phyloP scores from a whole-genome alignment of 2,888 invertebrate species.

The Theretra japonica region DNA sequence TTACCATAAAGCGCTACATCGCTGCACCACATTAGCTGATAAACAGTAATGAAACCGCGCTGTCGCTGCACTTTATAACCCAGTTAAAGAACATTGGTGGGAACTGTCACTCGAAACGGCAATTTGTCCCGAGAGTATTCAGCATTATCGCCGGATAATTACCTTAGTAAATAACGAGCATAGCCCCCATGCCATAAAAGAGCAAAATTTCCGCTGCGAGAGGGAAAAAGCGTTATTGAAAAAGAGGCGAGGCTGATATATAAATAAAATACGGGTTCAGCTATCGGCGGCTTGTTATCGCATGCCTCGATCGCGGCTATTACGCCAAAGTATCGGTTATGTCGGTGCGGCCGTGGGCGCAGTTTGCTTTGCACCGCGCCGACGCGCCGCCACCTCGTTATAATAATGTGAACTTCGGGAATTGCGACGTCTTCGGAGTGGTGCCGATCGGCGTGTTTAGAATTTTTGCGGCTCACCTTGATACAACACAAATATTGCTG shows the following conservation, averaged over 20 bases:
- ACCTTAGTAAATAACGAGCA: slow-evolving; percentile 78
- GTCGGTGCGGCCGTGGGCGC: slow-evolving; percentile 76
- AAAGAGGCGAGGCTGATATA: slow-evolving; percentile 81
- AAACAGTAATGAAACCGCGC: slow-evolving; percentile 24
- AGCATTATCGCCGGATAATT: slow-evolving; percentile 76
- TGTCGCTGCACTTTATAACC: slow-evolving; percentile 27
- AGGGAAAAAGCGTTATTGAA: slow-evolving; percentile 83
- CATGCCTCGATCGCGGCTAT: slow-evolving; percentile 81
- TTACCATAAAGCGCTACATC: slow-evolving; percentile 12
- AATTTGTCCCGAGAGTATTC: slow-evolving; percentile 76
- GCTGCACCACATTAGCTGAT: slow-evolving; percentile 7
- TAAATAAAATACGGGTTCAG: slow-evolving; percentile 85
- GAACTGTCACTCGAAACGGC: slow-evolving; percentile 64
- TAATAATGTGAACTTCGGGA: slow-evolving; percentile 84
- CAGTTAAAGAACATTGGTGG: slow-evolving; percentile 47
- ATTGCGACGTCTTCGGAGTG: slow-evolving; percentile 77
- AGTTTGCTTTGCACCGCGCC: slow-evolving; percentile 78
- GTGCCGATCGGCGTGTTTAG: slow-evolving; percentile 31
- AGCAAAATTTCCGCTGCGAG: slow-evolving; percentile 79
- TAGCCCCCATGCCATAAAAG: slow-evolving; percentile 77
- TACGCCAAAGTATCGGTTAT: slow-evolving; percentile 81
- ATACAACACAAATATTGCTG: slow-evolving; percentile 20
- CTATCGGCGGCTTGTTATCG: slow-evolving; percentile 85
- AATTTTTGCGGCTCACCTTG: slow-evolving; percentile 27
- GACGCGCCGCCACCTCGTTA: slow-evolving; percentile 80